These are phyloP conservation scores for Lissonota sp. DNA, from an alignment of 2,888 invertebrate genomes.

Conservation along the genomic window DNA sequence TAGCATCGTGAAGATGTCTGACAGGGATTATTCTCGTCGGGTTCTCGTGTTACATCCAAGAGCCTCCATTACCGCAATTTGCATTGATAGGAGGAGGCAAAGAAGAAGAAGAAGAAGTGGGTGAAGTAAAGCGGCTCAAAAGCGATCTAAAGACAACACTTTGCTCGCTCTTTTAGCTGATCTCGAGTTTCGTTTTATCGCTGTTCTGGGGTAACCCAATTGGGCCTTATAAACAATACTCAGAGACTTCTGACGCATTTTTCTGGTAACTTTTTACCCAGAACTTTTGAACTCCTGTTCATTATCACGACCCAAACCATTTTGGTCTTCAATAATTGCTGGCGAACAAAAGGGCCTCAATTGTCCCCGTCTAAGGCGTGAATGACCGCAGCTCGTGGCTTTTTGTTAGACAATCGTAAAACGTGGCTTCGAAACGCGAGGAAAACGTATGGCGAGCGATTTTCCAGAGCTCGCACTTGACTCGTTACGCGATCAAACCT, in stretches of 20 bases:
- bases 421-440: no score
- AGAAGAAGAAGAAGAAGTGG: no score
- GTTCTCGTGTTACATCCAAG: slow-evolving; percentile 80
- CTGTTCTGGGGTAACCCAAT: slow-evolving; percentile 9
- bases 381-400: slow-evolving; percentile 1
- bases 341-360: no score
- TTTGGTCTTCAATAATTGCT: no score
- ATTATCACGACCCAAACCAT: no score
- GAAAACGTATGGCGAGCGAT: slow-evolving; percentile 37
- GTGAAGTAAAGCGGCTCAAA: slow-evolving; percentile 71
- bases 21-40: slow-evolving; percentile 35
- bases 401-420: no score
- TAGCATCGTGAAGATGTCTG: slow-evolving; percentile 28
- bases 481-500: slow-evolving; percentile 57
- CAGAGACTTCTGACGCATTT: not conserved
- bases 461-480: slow-evolving; percentile 48
- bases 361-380: no score
- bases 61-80: slow-evolving; percentile 82
- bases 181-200: slow-evolving; percentile 68
- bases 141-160: slow-evolving; percentile 79
- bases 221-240: no score
- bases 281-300: no score
- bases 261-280: slow-evolving; percentile 15
- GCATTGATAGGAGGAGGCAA: slow-evolving; percentile 80
- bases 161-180: slow-evolving; percentile 69